phyloP scores from a whole-genome alignment of 1,140 invertebrate genomes.

The Philopotamus ludificatus region DNA sequence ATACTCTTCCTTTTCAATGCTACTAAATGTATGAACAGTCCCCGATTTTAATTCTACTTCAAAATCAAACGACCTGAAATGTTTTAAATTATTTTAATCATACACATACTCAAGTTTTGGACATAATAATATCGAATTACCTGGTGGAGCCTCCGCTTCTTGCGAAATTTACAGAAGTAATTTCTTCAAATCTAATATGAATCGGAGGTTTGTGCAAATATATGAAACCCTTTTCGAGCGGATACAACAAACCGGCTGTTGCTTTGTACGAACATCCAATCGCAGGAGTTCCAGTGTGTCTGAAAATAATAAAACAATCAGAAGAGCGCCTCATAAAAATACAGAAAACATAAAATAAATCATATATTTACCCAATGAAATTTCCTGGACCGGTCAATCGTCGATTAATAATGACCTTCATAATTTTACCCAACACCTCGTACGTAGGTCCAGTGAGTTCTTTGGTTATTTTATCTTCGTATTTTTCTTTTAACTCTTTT shows the following conservation, averaged over 20 bases:
- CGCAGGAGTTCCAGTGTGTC: constrained; percentile 87
- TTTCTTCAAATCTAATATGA: constrained; percentile 97
- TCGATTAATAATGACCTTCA: constrained; percentile 93
- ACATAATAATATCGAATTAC: constrained; percentile 43
- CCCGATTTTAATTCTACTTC: constrained; percentile 93
- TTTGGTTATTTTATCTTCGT: constrained; percentile 89
- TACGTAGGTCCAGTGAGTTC: constrained; percentile 91
- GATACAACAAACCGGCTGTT: constrained; percentile 96
- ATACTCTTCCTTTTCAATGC: constrained; percentile 99
- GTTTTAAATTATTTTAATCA: too few relatives aligned
- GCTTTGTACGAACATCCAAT: constrained; percentile 97
- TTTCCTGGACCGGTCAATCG: constrained; percentile 93
- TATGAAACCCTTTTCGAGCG: constrained; percentile 97
- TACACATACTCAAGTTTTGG: constrained; percentile 2
- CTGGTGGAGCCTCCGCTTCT: constrained; percentile 91
- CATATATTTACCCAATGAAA: constrained; percentile 89
- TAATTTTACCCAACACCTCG: constrained; percentile 93
- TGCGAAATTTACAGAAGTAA: constrained; percentile 94
- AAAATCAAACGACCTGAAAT: constrained; percentile 89
- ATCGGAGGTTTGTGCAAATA: constrained; percentile 99
- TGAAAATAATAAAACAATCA: constrained; percentile 51
- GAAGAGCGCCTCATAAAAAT: neutral
- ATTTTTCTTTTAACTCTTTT: constrained; percentile 90
- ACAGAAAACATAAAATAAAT: constrained; percentile 28
- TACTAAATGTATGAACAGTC: constrained; percentile 91